Conservation (phyloP, 2,113 vertebrate genomes). For the Chlamydotis undulata region DNA sequence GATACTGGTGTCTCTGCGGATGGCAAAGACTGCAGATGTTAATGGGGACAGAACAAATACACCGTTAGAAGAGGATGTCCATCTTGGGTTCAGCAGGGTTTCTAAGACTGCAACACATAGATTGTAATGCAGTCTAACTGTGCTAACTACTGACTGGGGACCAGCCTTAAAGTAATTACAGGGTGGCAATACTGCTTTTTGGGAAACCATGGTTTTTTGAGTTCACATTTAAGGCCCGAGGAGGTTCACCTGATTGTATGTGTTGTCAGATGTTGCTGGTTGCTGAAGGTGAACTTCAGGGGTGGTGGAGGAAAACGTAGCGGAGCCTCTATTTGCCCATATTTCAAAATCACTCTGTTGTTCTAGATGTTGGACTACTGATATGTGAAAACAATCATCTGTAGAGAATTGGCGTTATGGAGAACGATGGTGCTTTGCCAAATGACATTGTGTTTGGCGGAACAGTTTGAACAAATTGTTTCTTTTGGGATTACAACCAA, state of each 20-base stretch:
- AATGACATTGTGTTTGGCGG: conserved; percentile 35
- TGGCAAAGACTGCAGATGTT: neutral
- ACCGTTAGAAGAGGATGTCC: neutral
- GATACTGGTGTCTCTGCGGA: neutral
- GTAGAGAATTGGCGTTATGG: neutral
- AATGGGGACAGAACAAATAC: neutral
- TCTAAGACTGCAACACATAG: neutral
- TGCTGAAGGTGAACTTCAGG: neutral
- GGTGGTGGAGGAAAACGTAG: neutral
- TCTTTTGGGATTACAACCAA: conserved; percentile 35
- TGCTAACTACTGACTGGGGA: neutral
- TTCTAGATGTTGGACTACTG: neutral
- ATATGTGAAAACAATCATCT: neutral
- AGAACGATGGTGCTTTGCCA: neutral
- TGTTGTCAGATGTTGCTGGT: neutral
- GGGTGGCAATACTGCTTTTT: neutral
- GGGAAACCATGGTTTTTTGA: neutral
- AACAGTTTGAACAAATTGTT: conserved; percentile 33
- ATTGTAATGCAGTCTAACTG: neutral
- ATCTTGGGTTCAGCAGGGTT: neutral
- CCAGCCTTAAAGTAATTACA: neutral
- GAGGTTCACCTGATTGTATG: neutral
- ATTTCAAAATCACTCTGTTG: neutral
- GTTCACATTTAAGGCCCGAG: neutral
- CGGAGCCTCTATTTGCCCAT: accelerated